Evolutionary conservation across 2,888 invertebrate species (phyloP), one percentile per base, ranked within the genome.

Genomic region (Bellardia bayeri): DNA sequence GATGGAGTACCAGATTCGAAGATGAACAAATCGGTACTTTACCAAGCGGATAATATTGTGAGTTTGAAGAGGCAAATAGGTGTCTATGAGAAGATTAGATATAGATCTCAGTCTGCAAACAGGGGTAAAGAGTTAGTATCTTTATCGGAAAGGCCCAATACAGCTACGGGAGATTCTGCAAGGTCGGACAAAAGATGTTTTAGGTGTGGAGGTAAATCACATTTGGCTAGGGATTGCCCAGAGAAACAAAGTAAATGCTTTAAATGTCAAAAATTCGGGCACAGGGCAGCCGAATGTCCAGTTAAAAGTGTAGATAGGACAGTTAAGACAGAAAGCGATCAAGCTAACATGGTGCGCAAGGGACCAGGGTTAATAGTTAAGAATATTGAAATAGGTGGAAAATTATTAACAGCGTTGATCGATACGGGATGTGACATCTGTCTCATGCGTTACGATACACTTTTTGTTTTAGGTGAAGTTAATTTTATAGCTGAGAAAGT

Each of bases 151-250:
- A 54, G 11, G 23, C 23, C 23, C 6, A 5, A 23, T 5, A 7
- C 23, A 16, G 56, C 9, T n/a, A 71, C 0, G 11, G 23, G 23
- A 8, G 42, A 16, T 13, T 11, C 5, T 5, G 56, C 5, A 11
- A 11, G 2, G 6, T 1, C 33, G 5, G 33, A 51, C 1, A 69
- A 14, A n/a, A 69, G 33, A n/a, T 69, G 66, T 66, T 66, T 9
- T 11, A 69, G 51, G 33, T 69, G 69, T 51, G 51, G 56, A 3
- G 11, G 23, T 3, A 4, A 8, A 13, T 4, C 30, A 45, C 63
- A 64, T 45, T 33, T 75, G 16, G 75, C 63, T 3, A 63, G 16
- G 14, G 49, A 64, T 6, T 75, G 51, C 23, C 45, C 61, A 14
- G 30, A 74, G 33, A 16, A 6, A 23, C n/a, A n/a, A n/a, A n/a